Conservation (phyloP, 1,140 invertebrate species). For the Holotrichia oblita region DNA sequence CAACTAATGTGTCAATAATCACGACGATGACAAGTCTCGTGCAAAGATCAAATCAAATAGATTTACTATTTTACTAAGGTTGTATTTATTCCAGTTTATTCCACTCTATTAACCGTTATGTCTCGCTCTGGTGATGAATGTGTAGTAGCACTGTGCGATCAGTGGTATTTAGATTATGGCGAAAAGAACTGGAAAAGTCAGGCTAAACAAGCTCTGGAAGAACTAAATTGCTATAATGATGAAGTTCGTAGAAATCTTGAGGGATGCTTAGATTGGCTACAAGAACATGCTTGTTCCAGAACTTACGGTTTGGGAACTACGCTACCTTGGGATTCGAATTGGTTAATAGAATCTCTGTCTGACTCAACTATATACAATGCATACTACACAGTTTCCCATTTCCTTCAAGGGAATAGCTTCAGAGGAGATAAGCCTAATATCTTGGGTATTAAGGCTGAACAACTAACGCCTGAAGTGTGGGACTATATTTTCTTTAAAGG, state of each 20-base stretch:
- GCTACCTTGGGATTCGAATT: constrained; percentile 96
- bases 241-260: constrained; percentile 94
- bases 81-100: no score
- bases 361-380: constrained; percentile 99
- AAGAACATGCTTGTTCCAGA: constrained; percentile 97
- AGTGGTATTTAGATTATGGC: constrained; percentile 99
- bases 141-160: constrained; percentile 98
- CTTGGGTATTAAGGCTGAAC: constrained; percentile 81
- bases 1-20: no score
- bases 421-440: constrained; percentile 77
- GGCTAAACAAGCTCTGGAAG: constrained; percentile 74
- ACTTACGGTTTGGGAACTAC: constrained; percentile 97
- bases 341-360: constrained; percentile 98
- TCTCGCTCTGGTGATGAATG: constrained; percentile 98
- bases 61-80: no score
- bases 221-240: constrained; percentile 91
- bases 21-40: no score
- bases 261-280: constrained; percentile 94
- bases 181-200: constrained; percentile 86
- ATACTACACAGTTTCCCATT: constrained; percentile 95
- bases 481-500: constrained; percentile 96
- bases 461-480: constrained; percentile 96
- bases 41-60: no score
- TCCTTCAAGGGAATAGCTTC: constrained; percentile 88
- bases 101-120: constrained; percentile 88